phyloP scores from a whole-genome alignment of 2,113 vertebrate genomes.

The Mustela lutreola region DNA sequence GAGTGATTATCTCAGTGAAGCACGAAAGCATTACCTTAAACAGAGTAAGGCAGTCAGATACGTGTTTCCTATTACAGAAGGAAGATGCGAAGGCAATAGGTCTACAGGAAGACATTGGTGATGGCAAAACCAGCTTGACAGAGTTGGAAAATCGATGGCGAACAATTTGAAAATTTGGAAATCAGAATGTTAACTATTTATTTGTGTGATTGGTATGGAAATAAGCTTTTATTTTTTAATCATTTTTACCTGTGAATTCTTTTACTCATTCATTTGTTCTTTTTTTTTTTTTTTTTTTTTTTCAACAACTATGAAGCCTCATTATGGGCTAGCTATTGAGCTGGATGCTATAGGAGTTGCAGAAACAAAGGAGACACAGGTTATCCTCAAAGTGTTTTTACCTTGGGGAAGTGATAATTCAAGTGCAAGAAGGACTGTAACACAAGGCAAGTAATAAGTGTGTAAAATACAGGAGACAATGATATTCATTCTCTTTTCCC shows the following conservation, averaged over 20 bases:
- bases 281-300: neutral
- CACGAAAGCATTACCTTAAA: neutral
- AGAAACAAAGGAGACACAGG: neutral
- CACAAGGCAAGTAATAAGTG: neutral
- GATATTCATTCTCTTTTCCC: neutral
- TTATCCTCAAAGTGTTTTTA: neutral
- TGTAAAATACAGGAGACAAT: neutral
- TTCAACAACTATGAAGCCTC: neutral
- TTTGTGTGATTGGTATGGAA: neutral
- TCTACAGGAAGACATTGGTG: neutral
- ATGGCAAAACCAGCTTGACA: neutral
- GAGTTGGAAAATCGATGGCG: neutral
- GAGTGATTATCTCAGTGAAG: conserved; percentile 57
- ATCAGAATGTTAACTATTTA: neutral
- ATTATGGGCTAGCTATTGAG: neutral
- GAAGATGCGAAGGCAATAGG: neutral
- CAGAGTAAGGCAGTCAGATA: conserved; percentile 45
- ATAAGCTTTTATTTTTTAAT: neutral
- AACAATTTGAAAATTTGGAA: neutral
- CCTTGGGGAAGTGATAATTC: neutral
- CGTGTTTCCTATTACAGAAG: neutral
- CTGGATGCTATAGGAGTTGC: neutral
- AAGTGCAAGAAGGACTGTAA: neutral
- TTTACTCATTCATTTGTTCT: neutral
- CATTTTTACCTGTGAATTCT: neutral